Conservation (phyloP, 2,888 invertebrate genomes). For the Tetranychus piercei region DNA sequence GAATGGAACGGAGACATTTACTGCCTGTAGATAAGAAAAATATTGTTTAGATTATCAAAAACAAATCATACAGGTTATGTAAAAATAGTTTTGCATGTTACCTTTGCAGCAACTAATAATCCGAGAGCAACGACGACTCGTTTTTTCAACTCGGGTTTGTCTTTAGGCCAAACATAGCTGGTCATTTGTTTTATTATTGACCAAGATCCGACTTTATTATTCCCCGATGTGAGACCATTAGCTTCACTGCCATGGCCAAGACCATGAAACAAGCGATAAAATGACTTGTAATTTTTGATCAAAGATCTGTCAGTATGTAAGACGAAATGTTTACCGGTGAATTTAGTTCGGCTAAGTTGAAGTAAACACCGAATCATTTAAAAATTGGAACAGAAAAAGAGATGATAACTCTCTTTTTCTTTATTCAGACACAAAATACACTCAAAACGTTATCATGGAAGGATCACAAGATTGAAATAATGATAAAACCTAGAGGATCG, state of each 20-base stretch:
- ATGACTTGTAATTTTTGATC: background rate
- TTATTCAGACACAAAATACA: too few species aligned
- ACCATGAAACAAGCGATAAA: background rate
- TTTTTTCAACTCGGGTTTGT: constrained; percentile 50
- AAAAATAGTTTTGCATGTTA: constrained; percentile 24
- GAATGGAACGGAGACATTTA: constrained; percentile 85
- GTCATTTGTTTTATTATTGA: constrained; percentile 66
- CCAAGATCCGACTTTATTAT: background rate
- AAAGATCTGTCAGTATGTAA: background rate
- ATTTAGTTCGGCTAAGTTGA: too few species aligned
- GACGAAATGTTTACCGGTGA: too few species aligned
- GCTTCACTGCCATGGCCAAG: background rate
- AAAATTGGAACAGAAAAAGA: too few species aligned
- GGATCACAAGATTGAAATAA: too few species aligned
- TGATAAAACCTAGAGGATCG: too few species aligned
- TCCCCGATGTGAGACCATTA: background rate
- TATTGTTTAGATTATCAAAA: constrained; percentile 5
- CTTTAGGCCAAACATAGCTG: constrained; percentile 86
- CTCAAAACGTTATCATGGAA: too few species aligned
- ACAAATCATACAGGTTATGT: constrained; percentile 5
- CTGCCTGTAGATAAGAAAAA: constrained; percentile 38
- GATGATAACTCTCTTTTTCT: too few species aligned
- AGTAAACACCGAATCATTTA: too few species aligned
- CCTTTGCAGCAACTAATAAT: constrained; percentile 37
- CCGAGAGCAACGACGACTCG: constrained; percentile 58